These are phyloP conservation scores for Zaprionus lachaisei DNA, from an alignment of 1,140 invertebrate species.

Conservation along the genomic window DNA sequence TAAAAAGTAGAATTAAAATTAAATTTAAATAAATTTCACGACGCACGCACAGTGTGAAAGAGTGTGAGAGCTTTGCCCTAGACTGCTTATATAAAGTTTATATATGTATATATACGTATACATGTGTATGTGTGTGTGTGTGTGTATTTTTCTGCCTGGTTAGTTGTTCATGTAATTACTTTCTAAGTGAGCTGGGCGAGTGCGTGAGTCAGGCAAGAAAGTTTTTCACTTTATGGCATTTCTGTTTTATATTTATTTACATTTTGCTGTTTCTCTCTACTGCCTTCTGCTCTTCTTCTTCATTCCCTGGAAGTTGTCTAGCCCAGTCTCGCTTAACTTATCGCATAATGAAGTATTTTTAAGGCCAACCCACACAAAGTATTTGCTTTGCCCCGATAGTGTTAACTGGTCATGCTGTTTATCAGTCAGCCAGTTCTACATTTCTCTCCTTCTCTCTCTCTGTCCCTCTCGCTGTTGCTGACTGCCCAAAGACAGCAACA, in stretches of 20 bases:
- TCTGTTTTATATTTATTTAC: slow-evolving; percentile 46
- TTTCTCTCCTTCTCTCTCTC: no score
- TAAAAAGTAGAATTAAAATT: slow-evolving; percentile 72
- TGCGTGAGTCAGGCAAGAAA: slow-evolving; percentile 75
- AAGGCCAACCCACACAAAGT: slow-evolving; percentile 18
- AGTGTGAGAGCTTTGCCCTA: slow-evolving; percentile 40
- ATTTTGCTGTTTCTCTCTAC: slow-evolving; percentile 4
- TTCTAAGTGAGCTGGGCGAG: slow-evolving; percentile 63
- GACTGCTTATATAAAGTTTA: neutral
- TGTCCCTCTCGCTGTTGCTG: slow-evolving; percentile 2
- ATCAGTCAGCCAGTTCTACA: slow-evolving; percentile 28
- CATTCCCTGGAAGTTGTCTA: slow-evolving; percentile 49
- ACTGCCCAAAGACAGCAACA: neutral
- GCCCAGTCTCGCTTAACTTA: slow-evolving; percentile 61
- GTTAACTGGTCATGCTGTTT: slow-evolving; percentile 14
- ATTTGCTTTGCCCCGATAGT: slow-evolving; percentile 53
- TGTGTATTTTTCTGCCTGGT: slow-evolving; percentile 26
- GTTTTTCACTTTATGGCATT: slow-evolving; percentile 72
- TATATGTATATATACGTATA: slow-evolving; percentile 1
- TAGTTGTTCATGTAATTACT: slow-evolving; percentile 71
- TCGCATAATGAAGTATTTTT: slow-evolving; percentile 45
- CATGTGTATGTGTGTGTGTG: neutral
- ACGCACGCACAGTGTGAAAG: slow-evolving; percentile 55
- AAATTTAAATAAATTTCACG: slow-evolving; percentile 81
- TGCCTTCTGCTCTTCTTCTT: neutral